Conservation (phyloP, 1,140 invertebrate species). For the Lepidurus packardi region DNA sequence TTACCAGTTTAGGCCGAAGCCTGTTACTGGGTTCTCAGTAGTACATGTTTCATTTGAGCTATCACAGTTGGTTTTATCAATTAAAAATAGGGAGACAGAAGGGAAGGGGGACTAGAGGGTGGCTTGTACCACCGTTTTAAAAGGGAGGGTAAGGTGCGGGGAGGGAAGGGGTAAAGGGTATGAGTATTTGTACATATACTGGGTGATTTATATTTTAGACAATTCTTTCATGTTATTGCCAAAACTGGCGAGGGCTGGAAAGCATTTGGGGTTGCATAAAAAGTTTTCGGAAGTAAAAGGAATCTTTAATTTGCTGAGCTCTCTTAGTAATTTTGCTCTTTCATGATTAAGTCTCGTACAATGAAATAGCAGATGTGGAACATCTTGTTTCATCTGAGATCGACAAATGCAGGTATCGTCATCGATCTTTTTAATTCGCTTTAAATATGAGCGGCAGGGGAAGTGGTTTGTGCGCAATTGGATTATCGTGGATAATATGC, state of each 20-base stretch:
- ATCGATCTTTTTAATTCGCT: not conserved
- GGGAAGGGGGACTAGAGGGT: no score
- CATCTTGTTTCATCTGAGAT: not conserved
- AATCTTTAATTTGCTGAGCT: not conserved
- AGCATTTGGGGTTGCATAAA: not conserved
- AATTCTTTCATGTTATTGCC: not conserved
- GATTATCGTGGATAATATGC: not conserved
- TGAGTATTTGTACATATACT: not conserved
- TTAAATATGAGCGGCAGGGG: not conserved
- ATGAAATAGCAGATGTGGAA: not conserved
- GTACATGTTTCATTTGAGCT: no score
- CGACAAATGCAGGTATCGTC: slow-evolving; percentile 5
- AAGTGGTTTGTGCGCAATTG: not conserved
- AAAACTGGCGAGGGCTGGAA: not conserved
- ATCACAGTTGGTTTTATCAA: no score
- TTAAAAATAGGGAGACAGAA: no score
- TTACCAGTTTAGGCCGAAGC: no score
- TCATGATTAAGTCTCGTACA: not conserved
- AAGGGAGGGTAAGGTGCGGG: not conserved
- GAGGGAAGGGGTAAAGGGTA: not conserved
- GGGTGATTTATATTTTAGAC: not conserved
- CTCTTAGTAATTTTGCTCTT: not conserved
- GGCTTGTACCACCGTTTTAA: no score
- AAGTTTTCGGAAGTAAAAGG: slow-evolving; percentile 3
- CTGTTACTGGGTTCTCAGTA: no score